Evolutionary conservation across 1,140 invertebrate genomes (phyloP), one percentile per base, ranked within the genome.

Genomic region (Planococcus citri): DNA sequence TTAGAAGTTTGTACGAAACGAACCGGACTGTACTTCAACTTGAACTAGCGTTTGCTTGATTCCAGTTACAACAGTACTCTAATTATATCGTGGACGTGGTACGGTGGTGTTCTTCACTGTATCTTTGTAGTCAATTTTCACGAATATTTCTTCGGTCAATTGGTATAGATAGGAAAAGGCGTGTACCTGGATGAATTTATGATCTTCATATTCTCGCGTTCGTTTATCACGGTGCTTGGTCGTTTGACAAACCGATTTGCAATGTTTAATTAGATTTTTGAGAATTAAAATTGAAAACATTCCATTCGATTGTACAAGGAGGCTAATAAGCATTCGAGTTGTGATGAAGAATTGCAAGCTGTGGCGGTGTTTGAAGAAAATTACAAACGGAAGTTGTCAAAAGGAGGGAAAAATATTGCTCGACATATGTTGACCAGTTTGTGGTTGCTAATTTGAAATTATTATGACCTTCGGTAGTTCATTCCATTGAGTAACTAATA

Each of bases 81-180:
- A 64, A 64, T 64, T 64, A 64, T 27, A 64, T 25, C 10, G 22
- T 64, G 60, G 25, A 64, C 60, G 60, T 25, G 60, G 60, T 25
- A 20, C 60, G 25, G 60, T 64, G 2, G 60, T 27, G 60, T 51
- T 51, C 41, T 9, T 37, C 33, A 37, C 4, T 25, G 10, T 64
- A 64, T 64, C 60, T 64, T 64, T 64, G 60, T 64, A 64, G 60
- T 17, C 60, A 27, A 64, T 64, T 64, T 64, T 64, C 60, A 64
- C 60, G 22, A 64, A 64, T 51, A 51, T 51, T 51, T 51, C 41
- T 51, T 20, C 17, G 17, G 17, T 17, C 41, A 51, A n/a, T 9
- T 51, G n/a, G 3, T 20, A 17, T 51, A 51, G 41, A 17, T 51
- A 51, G 41, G 41, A 51, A 51, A 51, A 51, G 41, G 41, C 41